These are phyloP conservation scores for Scomber scombrus DNA, from an alignment of 2,113 vertebrate species.

Conservation along the genomic window DNA sequence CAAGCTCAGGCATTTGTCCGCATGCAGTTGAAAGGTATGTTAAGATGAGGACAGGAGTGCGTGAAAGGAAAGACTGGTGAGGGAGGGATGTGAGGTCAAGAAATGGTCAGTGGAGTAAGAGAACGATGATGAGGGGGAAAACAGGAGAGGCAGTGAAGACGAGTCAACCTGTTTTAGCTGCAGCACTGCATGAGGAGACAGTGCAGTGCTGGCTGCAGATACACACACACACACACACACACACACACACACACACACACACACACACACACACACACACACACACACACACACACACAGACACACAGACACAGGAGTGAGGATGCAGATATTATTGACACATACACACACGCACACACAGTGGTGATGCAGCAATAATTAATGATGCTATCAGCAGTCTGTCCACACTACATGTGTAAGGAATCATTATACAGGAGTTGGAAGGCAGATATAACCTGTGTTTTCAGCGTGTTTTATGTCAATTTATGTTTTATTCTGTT, in stretches of 20 bases:
- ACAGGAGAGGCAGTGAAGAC: not conserved
- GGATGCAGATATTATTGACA: constrained; percentile 40
- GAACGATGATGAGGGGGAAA: not conserved
- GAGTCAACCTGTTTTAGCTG: constrained; percentile 2
- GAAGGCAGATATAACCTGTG: not conserved
- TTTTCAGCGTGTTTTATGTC: not conserved
- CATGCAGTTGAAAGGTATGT: too few relatives aligned
- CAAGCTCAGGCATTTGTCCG: not conserved
- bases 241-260: constrained; percentile 24
- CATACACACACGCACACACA: constrained; percentile 25
- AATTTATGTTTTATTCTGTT: not conserved
- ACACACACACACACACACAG: constrained; percentile 2
- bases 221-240: constrained; percentile 3
- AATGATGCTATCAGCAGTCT: constrained; percentile 60
- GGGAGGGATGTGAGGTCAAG: too few relatives aligned
- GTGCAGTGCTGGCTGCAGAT: constrained; percentile 49
- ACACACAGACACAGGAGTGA: constrained; percentile 19
- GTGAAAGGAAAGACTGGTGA: too few relatives aligned
- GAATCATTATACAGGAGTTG: not conserved
- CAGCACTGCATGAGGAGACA: constrained; percentile 35
- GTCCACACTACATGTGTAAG: constrained; percentile 22
- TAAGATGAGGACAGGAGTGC: too few relatives aligned
- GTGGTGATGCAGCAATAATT: constrained; percentile 60
- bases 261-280: constrained; percentile 23
- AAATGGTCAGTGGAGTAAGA: not conserved